These are phyloP conservation scores for Gnathonemus echidnorhynchus DNA, from an alignment of 2,113 vertebrate species.

Conservation along the genomic window DNA sequence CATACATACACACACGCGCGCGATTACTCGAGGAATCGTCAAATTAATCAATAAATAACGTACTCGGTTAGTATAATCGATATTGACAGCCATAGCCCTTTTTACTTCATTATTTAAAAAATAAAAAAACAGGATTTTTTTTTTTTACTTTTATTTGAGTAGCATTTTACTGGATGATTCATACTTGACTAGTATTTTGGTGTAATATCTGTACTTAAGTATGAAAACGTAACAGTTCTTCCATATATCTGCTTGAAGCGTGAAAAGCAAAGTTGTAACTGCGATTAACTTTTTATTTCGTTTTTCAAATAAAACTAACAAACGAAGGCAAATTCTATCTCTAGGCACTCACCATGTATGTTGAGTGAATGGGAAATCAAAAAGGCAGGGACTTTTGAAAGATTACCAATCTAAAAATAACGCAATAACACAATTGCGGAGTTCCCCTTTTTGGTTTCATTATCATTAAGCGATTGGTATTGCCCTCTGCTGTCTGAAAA, in stretches of 20 bases:
- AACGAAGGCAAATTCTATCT: not conserved
- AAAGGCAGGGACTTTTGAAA: not conserved
- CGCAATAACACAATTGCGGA: not conserved
- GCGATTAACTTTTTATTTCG: not conserved
- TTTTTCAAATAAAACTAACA: not conserved
- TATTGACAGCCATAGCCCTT: not conserved
- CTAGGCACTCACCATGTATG: not conserved
- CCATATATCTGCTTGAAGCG: not conserved
- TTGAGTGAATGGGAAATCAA: not conserved
- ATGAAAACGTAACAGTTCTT: not conserved
- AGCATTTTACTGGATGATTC: not conserved
- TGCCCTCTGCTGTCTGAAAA: not conserved
- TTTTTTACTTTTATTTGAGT: not conserved
- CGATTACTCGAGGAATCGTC: not conserved
- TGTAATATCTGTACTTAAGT: not conserved
- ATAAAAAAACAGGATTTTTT: no score
- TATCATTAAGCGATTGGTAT: not conserved
- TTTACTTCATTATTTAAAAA: not conserved
- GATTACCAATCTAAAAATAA: not conserved
- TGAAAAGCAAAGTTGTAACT: not conserved
- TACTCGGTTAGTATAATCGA: not conserved
- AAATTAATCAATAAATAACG: not conserved
- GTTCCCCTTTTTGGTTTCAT: not conserved
- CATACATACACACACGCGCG: no score
- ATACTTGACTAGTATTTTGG: not conserved